Evolutionary conservation across 2,888 invertebrate species (phyloP).

Genomic region (Periphyllus acericola): DNA sequence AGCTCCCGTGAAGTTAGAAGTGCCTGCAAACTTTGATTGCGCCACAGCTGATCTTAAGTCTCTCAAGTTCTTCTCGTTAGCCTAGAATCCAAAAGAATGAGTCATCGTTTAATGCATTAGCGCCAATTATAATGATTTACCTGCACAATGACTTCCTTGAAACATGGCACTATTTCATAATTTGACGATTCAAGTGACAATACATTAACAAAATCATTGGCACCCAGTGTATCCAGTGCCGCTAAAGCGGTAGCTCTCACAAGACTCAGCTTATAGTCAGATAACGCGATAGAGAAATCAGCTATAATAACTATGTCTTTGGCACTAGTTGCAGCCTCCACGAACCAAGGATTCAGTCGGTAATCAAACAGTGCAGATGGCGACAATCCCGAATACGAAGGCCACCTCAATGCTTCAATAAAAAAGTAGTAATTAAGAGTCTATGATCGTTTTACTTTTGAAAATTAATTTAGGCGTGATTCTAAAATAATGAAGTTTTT

Average conservation of each 20-base stretch:
- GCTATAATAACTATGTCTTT: constrained; percentile 89
- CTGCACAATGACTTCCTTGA: constrained; percentile 88
- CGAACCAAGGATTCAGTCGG: constrained; percentile 94
- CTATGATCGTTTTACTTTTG: neutral
- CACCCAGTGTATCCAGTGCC: constrained; percentile 92
- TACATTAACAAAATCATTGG: constrained; percentile 97
- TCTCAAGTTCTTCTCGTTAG: constrained; percentile 82
- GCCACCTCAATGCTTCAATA: constrained; percentile 78
- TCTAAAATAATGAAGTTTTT: neutral
- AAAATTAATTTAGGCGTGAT: neutral
- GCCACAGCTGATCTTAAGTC: constrained; percentile 82
- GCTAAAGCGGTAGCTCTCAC: constrained; percentile 89
- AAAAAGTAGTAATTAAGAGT: neutral
- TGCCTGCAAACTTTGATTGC: constrained; percentile 76
- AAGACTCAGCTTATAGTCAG: constrained; percentile 83
- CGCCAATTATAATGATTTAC: constrained; percentile 68
- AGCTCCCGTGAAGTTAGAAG: constrained; percentile 90
- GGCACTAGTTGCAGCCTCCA: constrained; percentile 96
- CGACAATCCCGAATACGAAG: constrained; percentile 66
- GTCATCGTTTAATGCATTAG: neutral
- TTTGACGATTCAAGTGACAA: constrained; percentile 88
- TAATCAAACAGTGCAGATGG: constrained; percentile 92
- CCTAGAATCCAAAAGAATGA: constrained; percentile 69
- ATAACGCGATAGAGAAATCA: constrained; percentile 90
- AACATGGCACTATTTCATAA: constrained; percentile 88